Base-by-base conservation (phyloP, 2,113 vertebrate species). In the Solea senegalensis region DNA sequence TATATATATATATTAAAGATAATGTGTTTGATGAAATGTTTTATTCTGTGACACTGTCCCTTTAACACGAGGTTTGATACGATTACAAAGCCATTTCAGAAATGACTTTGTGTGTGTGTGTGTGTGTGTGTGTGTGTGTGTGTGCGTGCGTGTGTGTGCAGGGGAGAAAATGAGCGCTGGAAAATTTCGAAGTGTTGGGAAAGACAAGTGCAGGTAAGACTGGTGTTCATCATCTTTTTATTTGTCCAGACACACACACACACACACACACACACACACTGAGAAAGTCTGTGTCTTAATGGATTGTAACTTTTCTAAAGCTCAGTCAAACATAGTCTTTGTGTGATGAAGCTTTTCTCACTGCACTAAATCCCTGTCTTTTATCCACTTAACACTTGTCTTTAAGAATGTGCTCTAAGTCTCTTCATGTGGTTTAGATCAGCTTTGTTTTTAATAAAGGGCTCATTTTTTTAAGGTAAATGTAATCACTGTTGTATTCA, bases 171-270 rank as follows among this genome's bases (percentile, higher is more conserved):
- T 92, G 91, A 90, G 72, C 40, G 28, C 67, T 15, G 74, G 58
- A 60, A 66, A 46, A 44, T 46, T 57, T 63, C 66, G 13, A 51
- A 69, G 57, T 16, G 70, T 51, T 49, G 76, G 65, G 11, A 78
- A 26, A 76, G 74, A 87, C 80, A 84, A 80, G 54, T 89, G 67
- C 88, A 90, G 88, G 91, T 92, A 84, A 86, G 78, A 65, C n/a
- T 28, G 65, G 54, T 39, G 4, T 21, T 52, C n/a, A 41, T 39
- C 9, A 13, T 65, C 34, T 8, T 54, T 14, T 40, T 16, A 21
- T 57, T 15, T 48, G 45, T 50, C 14, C 7, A 8, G 21, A 0
- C 21, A 1, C 21, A 1, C 21, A 21, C 21, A 21, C 21, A 21
- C 21, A 21, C 21, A 21, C 21, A 21, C 21, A 21, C 21, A 21